Evolutionary conservation across 1,140 invertebrate genomes (phyloP), one percentile per base, ranked within the genome.

Genomic region (Drosophila ohnishii): DNA sequence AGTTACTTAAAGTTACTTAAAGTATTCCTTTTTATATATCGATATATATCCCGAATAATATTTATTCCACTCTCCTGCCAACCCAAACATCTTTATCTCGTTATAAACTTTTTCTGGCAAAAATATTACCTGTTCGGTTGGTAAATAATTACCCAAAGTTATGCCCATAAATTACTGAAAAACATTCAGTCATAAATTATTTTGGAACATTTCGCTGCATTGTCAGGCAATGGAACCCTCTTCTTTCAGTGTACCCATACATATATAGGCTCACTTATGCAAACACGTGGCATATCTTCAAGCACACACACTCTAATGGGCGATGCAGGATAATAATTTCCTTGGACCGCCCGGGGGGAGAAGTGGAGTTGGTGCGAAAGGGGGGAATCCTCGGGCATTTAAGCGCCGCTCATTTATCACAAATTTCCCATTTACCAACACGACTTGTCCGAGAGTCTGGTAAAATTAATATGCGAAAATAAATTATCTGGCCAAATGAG

Each of bases 381-480:
- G 44, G n/a, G 60, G 64, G 22, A 50, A 71, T 81, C 60, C 75
- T 75, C 37, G 47, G 71, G 72, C 80, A 69, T 78, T 89, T 78
- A 89, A 89, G 85, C 80, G 63, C 47, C 42, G 77, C 80, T 84
- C 84, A 88, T 88, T 88, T 88, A 88, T 88, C 84, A 88, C 85
- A 88, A 79, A 88, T 89, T 88, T 84, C 80, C 70, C 84, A 78
- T 87, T 88, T 80, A 60, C 66, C 75, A 71, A 16, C 50, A 53
- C n/a, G 45, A 47, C 75, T 67, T 63, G 71, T 74, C 59, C 75
- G 47, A 87, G 47, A 87, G 62, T 59, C 65, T 51, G 48, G 74
- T 58, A 87, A 80, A 88, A 88, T 88, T 88, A 88, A 88, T 89
- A 88, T 88, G 85, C 85, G 84, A 88, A 88, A 88, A 88, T 88